Base-by-base conservation (phyloP, 1,140 invertebrate genomes). In the Cyrtorhinus lividipennis region DNA sequence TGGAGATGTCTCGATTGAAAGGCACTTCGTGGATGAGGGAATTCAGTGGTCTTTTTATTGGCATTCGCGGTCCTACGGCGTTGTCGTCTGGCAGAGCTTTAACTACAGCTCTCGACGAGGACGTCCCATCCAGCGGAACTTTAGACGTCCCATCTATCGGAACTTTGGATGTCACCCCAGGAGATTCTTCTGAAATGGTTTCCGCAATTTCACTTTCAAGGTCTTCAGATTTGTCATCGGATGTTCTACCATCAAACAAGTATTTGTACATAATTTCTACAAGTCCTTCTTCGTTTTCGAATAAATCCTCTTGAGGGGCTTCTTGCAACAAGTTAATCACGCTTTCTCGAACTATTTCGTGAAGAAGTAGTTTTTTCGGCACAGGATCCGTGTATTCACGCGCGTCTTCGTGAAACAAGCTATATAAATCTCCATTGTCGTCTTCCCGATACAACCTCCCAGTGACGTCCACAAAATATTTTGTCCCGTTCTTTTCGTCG, bases 321-420 rank as follows among this genome's bases (percentile, higher is more conserved):
- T 53, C 48, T 5, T 53, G 48, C 48, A 53, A 12, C 48, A 53
- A 53, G 20, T 53, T 20, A 3, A 53, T 20, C 12, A 53, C 20
- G 18, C 48, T 53, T 22, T 53, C 48, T 53, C 48, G 10, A 12
- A 53, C 48, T 20, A 53, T 15, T 13, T 53, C 18, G 48, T 53
- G 48, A 10, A 53, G 20, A 3, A 53, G 48, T 22, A 53, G 18
- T 20, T 53, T 53, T 53, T 53, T 53, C 8, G 48, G 48, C 18
- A 13, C 48, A 12, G 48, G 48, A 22, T 53, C 48, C 5, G 20
- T 5, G 18, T 53, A 53, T 22, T 53, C 12, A 13, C 20, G 10
- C 12, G 10, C 48, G 48, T 53, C 48, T 53, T 53, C 48, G 18
- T 53, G 18, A 53, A 53, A 53, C 48, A 53, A 53, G 20, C 48